phyloP scores from a whole-genome alignment of 2,888 invertebrate species.

The Conchocele bisecta region DNA sequence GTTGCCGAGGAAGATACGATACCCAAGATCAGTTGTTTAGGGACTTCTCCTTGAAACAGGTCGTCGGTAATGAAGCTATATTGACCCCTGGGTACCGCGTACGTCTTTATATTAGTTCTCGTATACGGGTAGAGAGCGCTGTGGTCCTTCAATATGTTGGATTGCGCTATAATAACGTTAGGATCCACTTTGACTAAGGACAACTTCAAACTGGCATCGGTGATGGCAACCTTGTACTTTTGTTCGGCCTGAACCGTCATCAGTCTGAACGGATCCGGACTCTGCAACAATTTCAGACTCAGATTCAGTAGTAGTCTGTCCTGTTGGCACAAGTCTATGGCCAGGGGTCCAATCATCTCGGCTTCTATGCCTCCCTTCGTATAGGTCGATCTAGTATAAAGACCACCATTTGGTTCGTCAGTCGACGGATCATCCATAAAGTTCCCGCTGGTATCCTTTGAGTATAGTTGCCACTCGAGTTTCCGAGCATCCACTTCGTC shows the following conservation, averaged over 20 bases:
- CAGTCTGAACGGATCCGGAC: not conserved
- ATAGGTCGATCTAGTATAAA: conserved; percentile 8
- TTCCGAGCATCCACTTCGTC: not conserved
- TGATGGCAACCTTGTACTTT: not conserved
- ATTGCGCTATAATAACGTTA: conserved; percentile 20
- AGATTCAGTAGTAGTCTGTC: conserved; percentile 34
- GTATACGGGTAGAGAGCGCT: conserved; percentile 42
- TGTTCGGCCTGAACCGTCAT: not conserved
- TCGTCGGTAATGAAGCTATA: conserved; percentile 28
- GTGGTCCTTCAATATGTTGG: no score
- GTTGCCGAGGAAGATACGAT: conserved; percentile 20
- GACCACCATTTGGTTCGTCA: conserved; percentile 1
- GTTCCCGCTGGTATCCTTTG: conserved; percentile 18
- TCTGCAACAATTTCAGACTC: conserved; percentile 22
- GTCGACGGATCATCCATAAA: conserved; percentile 28
- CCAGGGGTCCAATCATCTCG: conserved; percentile 23
- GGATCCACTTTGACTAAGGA: not conserved
- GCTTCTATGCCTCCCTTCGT: conserved; percentile 11
- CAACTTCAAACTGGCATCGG: not conserved
- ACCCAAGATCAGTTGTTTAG: conserved; percentile 29
- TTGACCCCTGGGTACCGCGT: conserved; percentile 26
- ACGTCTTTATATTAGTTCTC: conserved; percentile 27
- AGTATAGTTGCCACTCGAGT: conserved; percentile 18
- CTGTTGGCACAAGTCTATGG: conserved; percentile 39
- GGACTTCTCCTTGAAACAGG: conserved; percentile 36